Conservation (phyloP, 2,113 vertebrate species). For the Oreochromis aureus region DNA sequence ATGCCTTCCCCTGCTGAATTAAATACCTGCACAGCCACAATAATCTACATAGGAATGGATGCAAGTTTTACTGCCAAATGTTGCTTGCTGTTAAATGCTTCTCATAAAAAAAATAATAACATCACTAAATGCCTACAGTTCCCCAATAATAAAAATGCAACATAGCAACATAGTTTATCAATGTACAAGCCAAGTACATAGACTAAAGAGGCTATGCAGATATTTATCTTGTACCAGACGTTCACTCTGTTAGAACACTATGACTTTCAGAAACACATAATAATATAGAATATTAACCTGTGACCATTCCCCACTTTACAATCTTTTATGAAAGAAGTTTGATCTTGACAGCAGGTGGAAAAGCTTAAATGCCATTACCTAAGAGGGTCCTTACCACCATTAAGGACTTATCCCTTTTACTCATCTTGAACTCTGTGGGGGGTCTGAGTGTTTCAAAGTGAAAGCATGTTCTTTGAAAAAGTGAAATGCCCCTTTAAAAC, state of each 20-base stretch:
- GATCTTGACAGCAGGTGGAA: background rate
- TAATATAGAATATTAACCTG: background rate
- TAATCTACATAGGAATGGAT: background rate
- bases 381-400: background rate
- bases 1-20: background rate
- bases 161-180: background rate
- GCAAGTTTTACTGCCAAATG: background rate
- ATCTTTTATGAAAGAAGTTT: background rate
- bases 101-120: background rate
- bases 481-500: constrained; percentile 24
- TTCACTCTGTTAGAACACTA: constrained; percentile 12
- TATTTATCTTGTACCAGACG: background rate
- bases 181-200: background rate
- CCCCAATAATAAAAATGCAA: background rate
- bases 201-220: constrained; percentile 37
- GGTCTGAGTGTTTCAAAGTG: constrained; percentile 20
- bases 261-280: constrained; percentile 7
- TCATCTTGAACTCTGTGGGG: background rate
- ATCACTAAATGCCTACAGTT: background rate
- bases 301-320: background rate
- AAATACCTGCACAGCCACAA: constrained; percentile 27
- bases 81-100: background rate
- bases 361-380: background rate
- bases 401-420: background rate
- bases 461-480: constrained; percentile 6